These are phyloP conservation scores for Mormyrus proboscirostris DNA, from an alignment of 2,797 vertebrate genomes.

Conservation along the genomic window DNA sequence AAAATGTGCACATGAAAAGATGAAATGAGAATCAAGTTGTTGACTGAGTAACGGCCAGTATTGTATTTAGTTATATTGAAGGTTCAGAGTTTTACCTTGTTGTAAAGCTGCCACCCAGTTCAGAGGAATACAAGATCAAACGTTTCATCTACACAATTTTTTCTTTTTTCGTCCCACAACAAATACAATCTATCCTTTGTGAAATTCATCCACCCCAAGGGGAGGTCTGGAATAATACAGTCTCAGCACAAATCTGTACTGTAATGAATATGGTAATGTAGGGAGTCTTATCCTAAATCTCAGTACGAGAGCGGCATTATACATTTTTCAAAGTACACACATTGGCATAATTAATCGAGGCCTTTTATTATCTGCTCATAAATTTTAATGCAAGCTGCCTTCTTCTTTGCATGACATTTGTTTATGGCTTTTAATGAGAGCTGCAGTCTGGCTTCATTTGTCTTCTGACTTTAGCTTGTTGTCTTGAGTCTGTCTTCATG, in stretches of 20 bases:
- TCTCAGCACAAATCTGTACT: constrained; percentile 46
- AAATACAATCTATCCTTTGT: not conserved
- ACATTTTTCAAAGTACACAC: constrained; percentile 55
- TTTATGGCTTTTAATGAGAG: constrained; percentile 43
- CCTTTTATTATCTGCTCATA: constrained; percentile 56
- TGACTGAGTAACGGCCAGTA: not conserved
- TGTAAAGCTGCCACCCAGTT: not conserved
- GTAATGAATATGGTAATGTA: constrained; percentile 57
- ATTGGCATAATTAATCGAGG: constrained; percentile 57
- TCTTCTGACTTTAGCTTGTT: constrained; percentile 33
- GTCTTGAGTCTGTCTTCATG: constrained; percentile 19
- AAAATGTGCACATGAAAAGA: not conserved
- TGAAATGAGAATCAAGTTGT: not conserved
- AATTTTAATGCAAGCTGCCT: constrained; percentile 50
- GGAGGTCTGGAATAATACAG: not conserved
- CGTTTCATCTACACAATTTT: not conserved
- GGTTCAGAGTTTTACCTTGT: not conserved
- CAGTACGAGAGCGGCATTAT: constrained; percentile 47
- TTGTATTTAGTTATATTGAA: no score
- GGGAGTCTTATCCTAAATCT: constrained; percentile 51
- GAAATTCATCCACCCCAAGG: not conserved
- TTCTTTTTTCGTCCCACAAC: not conserved
- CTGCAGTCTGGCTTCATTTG: constrained; percentile 42
- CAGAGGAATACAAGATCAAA: not conserved
- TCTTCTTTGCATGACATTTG: constrained; percentile 49